Conservation (phyloP, 2,888 invertebrate species). For the Gerosis bhagava region DNA sequence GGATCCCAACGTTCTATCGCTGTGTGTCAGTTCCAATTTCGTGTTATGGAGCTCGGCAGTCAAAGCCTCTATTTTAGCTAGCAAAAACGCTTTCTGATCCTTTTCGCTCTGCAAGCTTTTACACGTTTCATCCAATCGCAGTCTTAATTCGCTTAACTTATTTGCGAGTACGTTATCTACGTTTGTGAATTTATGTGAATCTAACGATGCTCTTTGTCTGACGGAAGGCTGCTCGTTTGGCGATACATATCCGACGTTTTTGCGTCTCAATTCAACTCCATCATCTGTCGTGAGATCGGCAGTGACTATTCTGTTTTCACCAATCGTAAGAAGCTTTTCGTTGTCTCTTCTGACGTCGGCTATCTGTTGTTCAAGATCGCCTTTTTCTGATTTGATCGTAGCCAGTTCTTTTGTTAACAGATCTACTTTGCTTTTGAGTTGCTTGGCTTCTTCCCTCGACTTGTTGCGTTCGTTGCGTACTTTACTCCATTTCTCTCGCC, state of each 20-base stretch:
- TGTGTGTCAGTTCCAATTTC: conserved; percentile 63
- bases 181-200: conserved; percentile 72
- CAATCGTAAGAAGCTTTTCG: conserved; percentile 86
- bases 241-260: conserved; percentile 52
- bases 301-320: conserved; percentile 67
- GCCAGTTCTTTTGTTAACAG: conserved; percentile 88
- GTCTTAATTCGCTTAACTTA: conserved; percentile 62
- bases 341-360: conserved; percentile 90
- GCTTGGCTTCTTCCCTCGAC: conserved; percentile 94
- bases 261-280: conserved; percentile 66
- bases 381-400: conserved; percentile 89
- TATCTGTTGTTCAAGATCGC: conserved; percentile 89
- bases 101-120: conserved; percentile 68
- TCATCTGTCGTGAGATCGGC: conserved; percentile 66
- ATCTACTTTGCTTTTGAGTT: conserved; percentile 91
- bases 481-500: conserved; percentile 98
- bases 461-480: conserved; percentile 95
- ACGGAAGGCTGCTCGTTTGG: conserved; percentile 53
- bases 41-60: conserved; percentile 65
- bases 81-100: conserved; percentile 66
- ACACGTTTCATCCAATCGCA: conserved; percentile 64
- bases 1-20: conserved; percentile 70
- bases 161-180: conserved; percentile 69
- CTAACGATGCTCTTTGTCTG: conserved; percentile 67
- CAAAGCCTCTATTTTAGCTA: conserved; percentile 63